A percentile compares a stretch with the other conserved stretches of the same genome.
These are phyloP conservation scores for Melozone crissalis DNA, from an alignment of 2,113 vertebrate genomes.

Conservation along the genomic window DNA sequence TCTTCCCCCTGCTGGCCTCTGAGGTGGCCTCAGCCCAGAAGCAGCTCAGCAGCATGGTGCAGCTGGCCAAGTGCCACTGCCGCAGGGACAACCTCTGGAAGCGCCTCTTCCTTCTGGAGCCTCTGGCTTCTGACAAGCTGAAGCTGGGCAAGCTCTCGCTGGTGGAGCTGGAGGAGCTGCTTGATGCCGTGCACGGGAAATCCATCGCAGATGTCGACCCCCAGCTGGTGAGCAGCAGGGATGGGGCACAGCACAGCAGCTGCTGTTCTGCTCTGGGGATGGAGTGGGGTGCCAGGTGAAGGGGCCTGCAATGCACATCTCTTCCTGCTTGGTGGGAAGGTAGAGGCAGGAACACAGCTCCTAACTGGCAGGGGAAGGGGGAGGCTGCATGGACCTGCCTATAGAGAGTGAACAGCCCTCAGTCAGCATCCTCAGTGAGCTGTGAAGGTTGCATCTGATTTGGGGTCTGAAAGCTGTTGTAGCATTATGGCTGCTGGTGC, in stretches of 20 bases:
- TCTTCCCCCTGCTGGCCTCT: conserved; percentile 87
- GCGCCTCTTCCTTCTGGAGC: conserved; percentile 94
- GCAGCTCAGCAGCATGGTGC: conserved; percentile 88
- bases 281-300: neutral
- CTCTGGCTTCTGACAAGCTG: conserved; percentile 89
- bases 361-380: neutral
- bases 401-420: neutral
- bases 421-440: neutral
- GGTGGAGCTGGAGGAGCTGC: conserved; percentile 92
- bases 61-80: conserved; percentile 94
- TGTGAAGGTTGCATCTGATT: neutral
- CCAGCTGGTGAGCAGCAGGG: conserved; percentile 84
- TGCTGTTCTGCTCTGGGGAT: neutral
- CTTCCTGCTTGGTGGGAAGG: neutral
- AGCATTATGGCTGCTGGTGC: neutral
- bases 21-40: conserved; percentile 87
- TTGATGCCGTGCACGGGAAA: conserved; percentile 89
- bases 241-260: neutral
- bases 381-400: neutral
- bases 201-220: conserved; percentile 93
- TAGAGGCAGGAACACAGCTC: neutral
- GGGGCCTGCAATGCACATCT: neutral
- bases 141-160: conserved; percentile 90
- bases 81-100: conserved; percentile 96
- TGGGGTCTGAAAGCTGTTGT: neutral